Percentiles rank a stretch among this genome's conserved stretches.
phyloP scores from a whole-genome alignment of 2,888 invertebrate genomes.

The Druceiella hillmani region DNA sequence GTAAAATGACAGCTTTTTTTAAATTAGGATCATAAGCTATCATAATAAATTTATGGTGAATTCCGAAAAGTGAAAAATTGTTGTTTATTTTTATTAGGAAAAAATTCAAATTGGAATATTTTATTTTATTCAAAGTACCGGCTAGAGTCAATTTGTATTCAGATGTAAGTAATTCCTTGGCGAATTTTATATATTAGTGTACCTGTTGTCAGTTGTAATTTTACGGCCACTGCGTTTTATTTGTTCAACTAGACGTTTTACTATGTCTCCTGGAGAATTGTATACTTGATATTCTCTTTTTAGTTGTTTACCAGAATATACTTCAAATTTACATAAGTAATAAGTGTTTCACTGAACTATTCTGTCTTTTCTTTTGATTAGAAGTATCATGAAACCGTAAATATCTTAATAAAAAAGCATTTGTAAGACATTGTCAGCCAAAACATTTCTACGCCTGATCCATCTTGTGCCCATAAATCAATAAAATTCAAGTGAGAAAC shows the following conservation, averaged over 20 bases:
- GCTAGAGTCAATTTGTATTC: slow-evolving; percentile 13
- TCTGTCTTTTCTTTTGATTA: slow-evolving; percentile 13
- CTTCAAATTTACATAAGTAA: slow-evolving; percentile 3
- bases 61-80: slow-evolving; percentile 21
- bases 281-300: neutral
- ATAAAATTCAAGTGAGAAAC: slow-evolving; percentile 18
- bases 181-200: slow-evolving; percentile 11
- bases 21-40: no score
- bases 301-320: slow-evolving; percentile 14
- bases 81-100: slow-evolving; percentile 17
- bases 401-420: slow-evolving; percentile 8
- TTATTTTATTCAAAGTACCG: slow-evolving; percentile 20
- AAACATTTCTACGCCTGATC: slow-evolving; percentile 21
- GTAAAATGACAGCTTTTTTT: slow-evolving; percentile 23
- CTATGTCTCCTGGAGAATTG: slow-evolving; percentile 10
- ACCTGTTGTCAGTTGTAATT: slow-evolving; percentile 18
- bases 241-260: slow-evolving; percentile 10
- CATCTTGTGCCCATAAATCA: slow-evolving; percentile 24
- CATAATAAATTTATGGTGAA: slow-evolving; percentile 21
- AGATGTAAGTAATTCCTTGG: slow-evolving; percentile 7
- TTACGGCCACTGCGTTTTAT: slow-evolving; percentile 12
- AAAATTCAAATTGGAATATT: slow-evolving; percentile 17
- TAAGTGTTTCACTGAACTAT: no score
- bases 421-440: slow-evolving; percentile 14
- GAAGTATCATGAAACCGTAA: slow-evolving; percentile 12